Evolutionary conservation across 2,797 vertebrate species (phyloP).

Genomic region (Gallinago stenura): DNA sequence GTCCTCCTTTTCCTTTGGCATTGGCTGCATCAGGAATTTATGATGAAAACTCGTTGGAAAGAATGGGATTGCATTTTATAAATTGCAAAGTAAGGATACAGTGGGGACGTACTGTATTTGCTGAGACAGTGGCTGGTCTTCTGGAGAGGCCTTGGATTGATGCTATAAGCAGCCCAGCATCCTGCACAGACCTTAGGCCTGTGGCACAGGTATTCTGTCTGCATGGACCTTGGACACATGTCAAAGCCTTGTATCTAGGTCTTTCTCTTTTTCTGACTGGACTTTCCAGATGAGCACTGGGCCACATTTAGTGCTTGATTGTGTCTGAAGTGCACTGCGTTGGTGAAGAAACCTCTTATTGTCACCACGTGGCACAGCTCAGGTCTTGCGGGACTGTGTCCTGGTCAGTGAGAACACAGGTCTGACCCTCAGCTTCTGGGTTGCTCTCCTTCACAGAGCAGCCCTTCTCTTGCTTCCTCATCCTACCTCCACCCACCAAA

Average conservation of each 20-base stretch:
- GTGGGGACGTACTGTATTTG: background rate
- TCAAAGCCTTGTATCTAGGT: background rate
- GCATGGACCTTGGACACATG: background rate
- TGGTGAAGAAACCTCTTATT: background rate
- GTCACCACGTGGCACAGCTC: accelerated
- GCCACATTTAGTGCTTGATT: background rate
- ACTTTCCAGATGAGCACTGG: accelerated
- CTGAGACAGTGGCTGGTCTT: background rate
- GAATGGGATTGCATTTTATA: background rate
- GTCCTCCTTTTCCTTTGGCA: background rate
- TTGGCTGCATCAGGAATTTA: background rate
- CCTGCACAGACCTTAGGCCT: background rate
- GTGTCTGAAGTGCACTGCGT: accelerated
- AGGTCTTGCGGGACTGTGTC: background rate
- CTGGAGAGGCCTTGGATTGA: background rate
- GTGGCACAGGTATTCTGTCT: background rate
- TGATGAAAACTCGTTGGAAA: background rate
- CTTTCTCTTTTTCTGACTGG: background rate
- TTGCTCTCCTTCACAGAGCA: background rate
- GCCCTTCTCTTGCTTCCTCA: background rate
- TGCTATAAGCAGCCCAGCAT: background rate
- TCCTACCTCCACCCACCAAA: background rate
- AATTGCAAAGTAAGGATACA: background rate
- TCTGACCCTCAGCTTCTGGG: background rate
- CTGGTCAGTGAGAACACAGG: background rate